Evolutionary conservation across 92 coral and sea anemone genomes (phyloP), one percentile per base, ranked within the genome.

Genomic region (Montipora capitata): DNA sequence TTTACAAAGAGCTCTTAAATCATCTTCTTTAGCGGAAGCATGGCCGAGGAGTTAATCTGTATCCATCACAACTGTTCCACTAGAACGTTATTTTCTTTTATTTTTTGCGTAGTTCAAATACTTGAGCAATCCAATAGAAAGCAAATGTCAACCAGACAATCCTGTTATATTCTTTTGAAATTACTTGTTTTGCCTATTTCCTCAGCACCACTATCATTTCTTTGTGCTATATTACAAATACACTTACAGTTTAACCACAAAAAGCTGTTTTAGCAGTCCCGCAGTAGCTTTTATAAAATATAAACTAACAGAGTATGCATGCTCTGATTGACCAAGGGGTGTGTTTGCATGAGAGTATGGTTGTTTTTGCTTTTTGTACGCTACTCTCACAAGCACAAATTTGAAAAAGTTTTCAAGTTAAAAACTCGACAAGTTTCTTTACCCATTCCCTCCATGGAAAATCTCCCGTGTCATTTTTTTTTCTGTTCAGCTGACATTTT

Each of bases 1-100:
- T 64, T 64, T 15, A 64, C 70, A 64, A 64, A 64, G 35, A 64
- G n/a, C 39, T 64, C 70, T 17, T n/a, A 64, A 64, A 64, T 64
- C 70, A 64, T 16, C 41, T 64, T 52, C 58, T 64, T 64, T n/a
- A 16, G 70, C n/a, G 70, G 38, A 64, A 64, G 70, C 70, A 64
- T 64, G 70, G 35, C 70, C 70, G 35, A 64, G 70, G 39, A 64
- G 70, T 64, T 64, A 64, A 64, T 64, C 70, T 64, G 11, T 17
- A 64, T 64, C 70, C 70, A 64, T 64, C 35, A 15, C 40, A 64
- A 64, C n/a, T 39, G n/a, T 64, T n/a, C 70, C 70, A 64, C 40
- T 18, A 64, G 70, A 64, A 64, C 35, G 58, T 44, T 44, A 44
- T 44, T 44, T 44, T 61, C n/a, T n/a, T n/a, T n/a, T n/a, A n/a